These are phyloP conservation scores for Aphis gossypii DNA, from an alignment of 1,140 invertebrate species.

Conservation along the genomic window DNA sequence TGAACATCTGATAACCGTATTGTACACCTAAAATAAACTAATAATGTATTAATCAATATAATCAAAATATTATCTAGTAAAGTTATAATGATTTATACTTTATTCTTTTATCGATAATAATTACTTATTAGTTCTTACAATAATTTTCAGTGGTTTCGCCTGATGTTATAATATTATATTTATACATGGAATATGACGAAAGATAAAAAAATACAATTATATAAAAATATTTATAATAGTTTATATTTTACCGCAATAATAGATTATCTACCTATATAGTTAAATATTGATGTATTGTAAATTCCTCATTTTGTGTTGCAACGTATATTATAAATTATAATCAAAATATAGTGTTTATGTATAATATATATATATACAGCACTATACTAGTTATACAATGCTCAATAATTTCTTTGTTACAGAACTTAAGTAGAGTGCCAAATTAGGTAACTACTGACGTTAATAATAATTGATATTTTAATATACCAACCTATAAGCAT, in stretches of 20 bases:
- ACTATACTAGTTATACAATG: not conserved
- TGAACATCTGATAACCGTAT: no score
- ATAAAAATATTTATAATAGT: not conserved
- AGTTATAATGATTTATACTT: not conserved
- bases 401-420: conserved; percentile 4
- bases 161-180: not conserved
- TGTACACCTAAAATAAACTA: not conserved
- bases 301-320: not conserved
- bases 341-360: not conserved
- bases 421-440: not conserved
- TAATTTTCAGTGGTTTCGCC: not conserved
- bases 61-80: not conserved
- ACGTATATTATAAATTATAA: conserved; percentile 7
- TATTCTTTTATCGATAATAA: not conserved
- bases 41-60: not conserved
- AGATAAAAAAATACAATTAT: not conserved
- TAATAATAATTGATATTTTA: not conserved
- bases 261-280: not conserved
- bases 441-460: conserved; percentile 1
- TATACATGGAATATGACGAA: not conserved
- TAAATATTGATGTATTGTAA: not conserved
- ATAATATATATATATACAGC: not conserved
- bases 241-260: not conserved
- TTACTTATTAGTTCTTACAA: not conserved
- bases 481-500: not conserved